Evolutionary conservation across 2,888 invertebrate species (phyloP), one percentile per base, ranked within the genome.

Genomic region (Yponomeuta plumbellus): DNA sequence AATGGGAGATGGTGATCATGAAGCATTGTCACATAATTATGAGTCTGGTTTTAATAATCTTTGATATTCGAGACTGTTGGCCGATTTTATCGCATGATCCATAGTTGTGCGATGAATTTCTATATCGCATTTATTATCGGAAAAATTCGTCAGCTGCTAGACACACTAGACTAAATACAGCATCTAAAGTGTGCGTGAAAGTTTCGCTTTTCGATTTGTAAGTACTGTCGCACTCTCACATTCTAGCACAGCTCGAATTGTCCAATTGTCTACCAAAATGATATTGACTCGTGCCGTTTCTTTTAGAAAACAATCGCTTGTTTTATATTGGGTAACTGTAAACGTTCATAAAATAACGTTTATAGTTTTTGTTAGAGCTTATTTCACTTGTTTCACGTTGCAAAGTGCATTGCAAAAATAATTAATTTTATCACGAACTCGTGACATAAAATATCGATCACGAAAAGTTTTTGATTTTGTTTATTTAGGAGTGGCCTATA

Each of bases 261-360:
- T 69, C 69, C 69, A 69, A 75, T 71, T 71, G 69, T 72, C 65
- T 69, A 72, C 73, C 76, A 76, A 76, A 76, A 77, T 74, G 75
- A 73, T 74, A 69, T 63, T 72, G 73, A 68, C 73, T 72, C 71
- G 68, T 68, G 72, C 73, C 73, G 73, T 76, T 79, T 76, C 75
- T 77, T 77, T 77, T 76, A 83, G 64, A 61, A 67, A 67, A 23
- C 34, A n/a, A 34, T 26, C 26, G 61, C 17, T 21, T 63, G 63
- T 13, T 63, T 44, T n/a, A 21, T 58, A 23, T 26, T 61, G 26
- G 61, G 22, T 17, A 23, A 34, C 22, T 61, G 11, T 13, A 34
- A 61, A 21, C 23, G 59, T 13, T 20, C 44, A 52, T 52, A 52
- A 57, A 11, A 59, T 59, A 59, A 23, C 59, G 2, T 22, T 2